A percentile compares a stretch with the other conserved stretches of the same genome.
Evolutionary conservation across 2,113 vertebrate species (phyloP).

Genomic region (Pardalotus punctatus): DNA sequence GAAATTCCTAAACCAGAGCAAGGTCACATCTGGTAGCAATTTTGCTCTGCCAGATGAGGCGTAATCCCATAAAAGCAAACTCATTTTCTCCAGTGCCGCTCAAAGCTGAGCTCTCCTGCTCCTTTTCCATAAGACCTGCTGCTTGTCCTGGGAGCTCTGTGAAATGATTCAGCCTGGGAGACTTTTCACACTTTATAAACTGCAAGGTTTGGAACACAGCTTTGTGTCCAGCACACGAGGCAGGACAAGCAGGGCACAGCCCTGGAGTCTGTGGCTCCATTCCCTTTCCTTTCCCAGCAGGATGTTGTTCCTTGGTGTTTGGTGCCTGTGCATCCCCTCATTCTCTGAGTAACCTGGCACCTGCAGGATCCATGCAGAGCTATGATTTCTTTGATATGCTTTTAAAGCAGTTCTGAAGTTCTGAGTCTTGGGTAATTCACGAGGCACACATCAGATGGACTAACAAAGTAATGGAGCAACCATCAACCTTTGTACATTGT

Average conservation of each 20-base stretch:
- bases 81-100: slow-evolving; percentile 19
- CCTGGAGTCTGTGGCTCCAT: neutral
- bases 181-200: slow-evolving; percentile 8
- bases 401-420: neutral
- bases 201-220: neutral
- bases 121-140: neutral
- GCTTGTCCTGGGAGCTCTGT: neutral
- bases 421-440: neutral
- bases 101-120: neutral
- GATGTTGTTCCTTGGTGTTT: neutral
- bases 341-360: neutral
- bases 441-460: neutral
- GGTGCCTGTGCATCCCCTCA: neutral
- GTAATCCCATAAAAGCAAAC: neutral
- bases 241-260: neutral
- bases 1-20: slow-evolving; percentile 37
- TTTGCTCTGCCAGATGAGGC: slow-evolving; percentile 39
- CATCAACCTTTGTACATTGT: neutral
- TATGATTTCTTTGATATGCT: rapidly evolving
- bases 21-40: slow-evolving; percentile 63
- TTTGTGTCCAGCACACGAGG: neutral
- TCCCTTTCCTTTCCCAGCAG: neutral
- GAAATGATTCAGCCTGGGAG: neutral
- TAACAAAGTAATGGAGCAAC: neutral
- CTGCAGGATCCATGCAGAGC: neutral